Evolutionary conservation across 2,797 vertebrate species (phyloP).

Genomic region (Gila robusta): DNA sequence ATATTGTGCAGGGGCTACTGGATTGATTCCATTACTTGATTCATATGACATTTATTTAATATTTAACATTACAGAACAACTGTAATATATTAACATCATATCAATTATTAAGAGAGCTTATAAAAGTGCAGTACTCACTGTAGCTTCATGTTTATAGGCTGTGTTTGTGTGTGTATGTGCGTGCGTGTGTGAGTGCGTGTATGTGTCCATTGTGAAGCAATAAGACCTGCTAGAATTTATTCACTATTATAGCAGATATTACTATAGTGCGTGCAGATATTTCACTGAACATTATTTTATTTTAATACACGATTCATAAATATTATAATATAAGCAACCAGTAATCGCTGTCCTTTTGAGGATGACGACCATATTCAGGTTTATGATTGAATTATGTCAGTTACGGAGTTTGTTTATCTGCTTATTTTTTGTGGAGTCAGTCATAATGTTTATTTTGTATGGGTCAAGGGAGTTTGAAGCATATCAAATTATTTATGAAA

Average conservation of each 20-base stretch:
- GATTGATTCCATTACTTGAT: slow-evolving; percentile 9
- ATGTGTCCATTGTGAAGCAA: slow-evolving; percentile 49
- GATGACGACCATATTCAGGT: slow-evolving; percentile 43
- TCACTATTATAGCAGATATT: slow-evolving; percentile 37
- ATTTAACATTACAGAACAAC: slow-evolving; percentile 35
- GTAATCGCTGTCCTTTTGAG: slow-evolving; percentile 21
- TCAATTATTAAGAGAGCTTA: slow-evolving; percentile 43
- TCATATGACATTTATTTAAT: slow-evolving; percentile 33
- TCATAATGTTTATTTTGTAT: slow-evolving; percentile 40
- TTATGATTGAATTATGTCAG: slow-evolving; percentile 37
- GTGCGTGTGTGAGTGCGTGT: not conserved
- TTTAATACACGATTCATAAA: slow-evolving; percentile 37
- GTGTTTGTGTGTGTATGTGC: not conserved
- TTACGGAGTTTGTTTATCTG: slow-evolving; percentile 39
- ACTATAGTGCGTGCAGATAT: slow-evolving; percentile 18
- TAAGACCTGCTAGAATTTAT: slow-evolving; percentile 51
- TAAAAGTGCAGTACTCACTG: slow-evolving; percentile 10
- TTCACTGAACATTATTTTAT: slow-evolving; percentile 23
- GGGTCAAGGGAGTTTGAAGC: slow-evolving; percentile 32
- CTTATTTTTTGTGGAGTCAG: slow-evolving; percentile 52
- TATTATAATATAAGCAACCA: slow-evolving; percentile 14
- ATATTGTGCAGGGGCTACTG: not conserved
- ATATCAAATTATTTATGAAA: slow-evolving; percentile 62
- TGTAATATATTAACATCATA: slow-evolving; percentile 33
- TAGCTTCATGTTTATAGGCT: slow-evolving; percentile 9